Base-by-base conservation (phyloP, 2,888 invertebrate species). In the Andrena hattorfiana region DNA sequence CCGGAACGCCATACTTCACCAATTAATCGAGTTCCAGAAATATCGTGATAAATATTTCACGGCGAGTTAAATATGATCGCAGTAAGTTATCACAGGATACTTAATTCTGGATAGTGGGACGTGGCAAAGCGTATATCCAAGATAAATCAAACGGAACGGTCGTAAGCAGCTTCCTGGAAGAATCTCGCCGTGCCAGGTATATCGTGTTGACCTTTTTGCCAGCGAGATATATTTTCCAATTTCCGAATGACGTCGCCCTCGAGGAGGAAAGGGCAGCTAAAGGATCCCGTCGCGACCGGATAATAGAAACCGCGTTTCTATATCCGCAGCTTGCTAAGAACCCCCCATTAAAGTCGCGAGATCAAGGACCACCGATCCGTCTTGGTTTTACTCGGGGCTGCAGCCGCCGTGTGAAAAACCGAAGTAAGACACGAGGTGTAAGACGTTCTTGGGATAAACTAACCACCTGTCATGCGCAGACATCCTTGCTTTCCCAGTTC, bases 191-290 rank as follows among this genome's bases (percentile, higher is more conserved):
- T 70, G 66, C 23, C 73, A 68, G 64, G 51, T 82, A 51, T 68
- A 80, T 74, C 83, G 76, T 56, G 74, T 42, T 75, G 78, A 77
- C 77, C 66, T 84, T 89, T 79, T 82, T 74, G 51, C 60, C 49
- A 20, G 32, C 16, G 74, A 86, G 85, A 89, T 90, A 85, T 87
- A 89, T 89, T 81, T 85, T 84, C 87, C 89, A 89, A 89, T 89
- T 89, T 90, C 87, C 89, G 89, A 89, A 86, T 80, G 80, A 84
- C 84, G 70, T 81, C 81, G 79, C 66, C 66, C 63, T 56, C 59
- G 49, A 28, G 64, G 59, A 4, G 20, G 71, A 30, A 10, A 30
- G 10, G 26, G n/a, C 6, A 16, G 10, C n/a, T 8, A 32, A 66
- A 69, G 84, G 76, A 85, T 85, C 80, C 78, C 74, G 67, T 56